These are phyloP conservation scores for Oryzias javanicus DNA, from an alignment of 2,113 vertebrate genomes.

Conservation along the genomic window DNA sequence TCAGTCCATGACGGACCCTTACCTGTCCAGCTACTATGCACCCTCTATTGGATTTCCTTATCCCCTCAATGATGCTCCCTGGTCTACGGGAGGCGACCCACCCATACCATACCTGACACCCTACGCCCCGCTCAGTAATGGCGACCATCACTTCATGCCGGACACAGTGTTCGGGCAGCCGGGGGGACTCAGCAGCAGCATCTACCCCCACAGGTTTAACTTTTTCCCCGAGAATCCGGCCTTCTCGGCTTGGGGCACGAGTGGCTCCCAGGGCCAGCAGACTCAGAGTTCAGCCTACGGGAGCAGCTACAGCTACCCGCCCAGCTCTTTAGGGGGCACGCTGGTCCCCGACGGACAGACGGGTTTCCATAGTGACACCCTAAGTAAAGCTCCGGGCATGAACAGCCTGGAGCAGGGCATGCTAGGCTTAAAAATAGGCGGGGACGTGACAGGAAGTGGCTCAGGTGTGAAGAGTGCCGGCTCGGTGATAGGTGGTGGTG, in stretches of 20 bases:
- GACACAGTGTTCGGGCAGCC: slow-evolving; percentile 97
- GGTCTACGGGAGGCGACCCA: slow-evolving; percentile 97
- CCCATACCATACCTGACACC: slow-evolving; percentile 95
- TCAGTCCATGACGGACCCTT: slow-evolving; percentile 97
- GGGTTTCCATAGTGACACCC: slow-evolving; percentile 90
- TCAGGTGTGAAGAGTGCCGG: slow-evolving; percentile 89
- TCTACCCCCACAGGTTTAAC: slow-evolving; percentile 95
- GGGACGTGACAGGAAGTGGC: slow-evolving; percentile 82
- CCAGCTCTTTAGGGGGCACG: slow-evolving; percentile 92
- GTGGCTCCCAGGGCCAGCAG: slow-evolving; percentile 95
- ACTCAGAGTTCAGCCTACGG: slow-evolving; percentile 94
- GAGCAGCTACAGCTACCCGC: slow-evolving; percentile 93
- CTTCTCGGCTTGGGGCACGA: slow-evolving; percentile 95
- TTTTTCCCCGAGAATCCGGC: slow-evolving; percentile 97
- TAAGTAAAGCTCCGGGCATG: slow-evolving; percentile 95
- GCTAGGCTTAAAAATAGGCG: slow-evolving; percentile 92
- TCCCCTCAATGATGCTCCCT: slow-evolving; percentile 94
- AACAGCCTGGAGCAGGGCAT: slow-evolving; percentile 96
- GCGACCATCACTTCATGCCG: slow-evolving; percentile 96
- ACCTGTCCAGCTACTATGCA: slow-evolving; percentile 95
- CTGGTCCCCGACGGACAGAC: slow-evolving; percentile 92
- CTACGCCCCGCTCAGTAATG: slow-evolving; percentile 96
- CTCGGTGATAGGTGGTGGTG: slow-evolving; percentile 82
- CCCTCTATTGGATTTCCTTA: slow-evolving; percentile 96
- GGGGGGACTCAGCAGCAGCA: slow-evolving; percentile 90